Evolutionary conservation across 2,113 vertebrate species (phyloP), one percentile per base, ranked within the genome.

Genomic region (Trematocara stigmaticum): DNA sequence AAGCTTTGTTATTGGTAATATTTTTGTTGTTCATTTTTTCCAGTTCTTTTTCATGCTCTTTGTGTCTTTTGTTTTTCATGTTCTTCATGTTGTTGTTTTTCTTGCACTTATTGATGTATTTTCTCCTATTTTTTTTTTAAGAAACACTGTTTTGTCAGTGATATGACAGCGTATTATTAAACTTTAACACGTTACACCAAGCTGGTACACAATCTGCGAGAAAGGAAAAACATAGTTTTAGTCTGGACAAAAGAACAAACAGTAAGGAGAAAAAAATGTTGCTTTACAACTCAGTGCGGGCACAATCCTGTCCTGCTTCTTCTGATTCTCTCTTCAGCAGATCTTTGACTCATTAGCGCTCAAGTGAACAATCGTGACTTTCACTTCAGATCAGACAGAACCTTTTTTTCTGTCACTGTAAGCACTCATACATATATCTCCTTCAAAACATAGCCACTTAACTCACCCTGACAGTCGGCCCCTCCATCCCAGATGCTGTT

Each of bases 381-480:
- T 13, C 52, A n/a, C 47, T 45, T 82, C 47, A 82, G 35, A 84
- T 42, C 52, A 66, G 12, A 61, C 40, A 78, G 15, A 69, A 5
- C 40, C 10, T 78, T 52, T 23, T 45, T 76, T 59, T 23, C 85
- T 88, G 59, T 76, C 78, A 47, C 16, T 71, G 52, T 51, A 85
- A 16, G 82, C 35, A 76, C 16, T 71, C 53, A 56, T 51, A 57
- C 31, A 74, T 29, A 55, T 64, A 82, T 57, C 23, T 79, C 29
- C 51, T 78, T 59, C 69, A 79, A 86, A 82, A 87, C n/a, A 86
- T 13, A 64, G 49, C 87, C 88, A 89, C 83, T 90, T 89, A 90
- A 88, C 87, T 84, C 87, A 81, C 84, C 88, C 83, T 71, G 47
- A 34, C 82, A 55, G 23, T 49, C 26, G 6, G 26, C 64, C 79